Conservation (phyloP, 2,797 vertebrate species). For the Cetoscarus ocellatus region DNA sequence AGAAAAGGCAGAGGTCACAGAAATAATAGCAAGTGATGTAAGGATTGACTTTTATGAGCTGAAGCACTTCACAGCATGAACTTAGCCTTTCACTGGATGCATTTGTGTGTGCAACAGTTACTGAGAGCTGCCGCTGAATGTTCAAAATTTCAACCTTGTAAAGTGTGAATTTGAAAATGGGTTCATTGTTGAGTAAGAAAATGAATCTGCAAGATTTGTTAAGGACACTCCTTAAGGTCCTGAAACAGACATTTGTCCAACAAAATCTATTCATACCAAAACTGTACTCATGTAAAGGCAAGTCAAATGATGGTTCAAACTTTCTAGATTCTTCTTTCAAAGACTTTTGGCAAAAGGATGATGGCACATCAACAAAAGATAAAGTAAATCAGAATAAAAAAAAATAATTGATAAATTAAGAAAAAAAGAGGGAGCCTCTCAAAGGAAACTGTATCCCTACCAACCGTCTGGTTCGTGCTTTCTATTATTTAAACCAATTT, state of each 20-base stretch:
- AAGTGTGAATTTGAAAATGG: constrained; percentile 11
- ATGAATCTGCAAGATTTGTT: constrained; percentile 5
- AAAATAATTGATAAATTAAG: constrained; percentile 11
- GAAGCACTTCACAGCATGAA: constrained; percentile 51
- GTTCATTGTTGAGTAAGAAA: not conserved
- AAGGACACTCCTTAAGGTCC: constrained; percentile 29
- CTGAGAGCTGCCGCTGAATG: not conserved
- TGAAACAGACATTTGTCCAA: constrained; percentile 26
- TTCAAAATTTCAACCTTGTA: constrained; percentile 9
- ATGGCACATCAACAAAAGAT: constrained; percentile 55
- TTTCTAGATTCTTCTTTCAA: constrained; percentile 14
- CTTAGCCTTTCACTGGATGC: constrained; percentile 36
- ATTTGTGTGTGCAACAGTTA: constrained; percentile 11
- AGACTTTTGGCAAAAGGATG: constrained; percentile 37
- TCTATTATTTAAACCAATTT: constrained; percentile 36
- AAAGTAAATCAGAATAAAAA: constrained; percentile 36
- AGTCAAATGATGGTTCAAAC: constrained; percentile 21
- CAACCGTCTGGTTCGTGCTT: constrained; percentile 11
- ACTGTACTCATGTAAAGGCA: constrained; percentile 35
- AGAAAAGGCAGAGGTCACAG: constrained; percentile 49
- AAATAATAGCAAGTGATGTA: constrained; percentile 30
- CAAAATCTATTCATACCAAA: constrained; percentile 32
- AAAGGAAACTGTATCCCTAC: constrained; percentile 33
- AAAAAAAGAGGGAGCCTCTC: constrained; percentile 15
- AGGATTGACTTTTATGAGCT: constrained; percentile 26